A percentile compares a stretch with the other conserved stretches of the same genome.
These are phyloP conservation scores for Stictocephala bisonia DNA, from an alignment of 2,888 invertebrate genomes.

Conservation along the genomic window DNA sequence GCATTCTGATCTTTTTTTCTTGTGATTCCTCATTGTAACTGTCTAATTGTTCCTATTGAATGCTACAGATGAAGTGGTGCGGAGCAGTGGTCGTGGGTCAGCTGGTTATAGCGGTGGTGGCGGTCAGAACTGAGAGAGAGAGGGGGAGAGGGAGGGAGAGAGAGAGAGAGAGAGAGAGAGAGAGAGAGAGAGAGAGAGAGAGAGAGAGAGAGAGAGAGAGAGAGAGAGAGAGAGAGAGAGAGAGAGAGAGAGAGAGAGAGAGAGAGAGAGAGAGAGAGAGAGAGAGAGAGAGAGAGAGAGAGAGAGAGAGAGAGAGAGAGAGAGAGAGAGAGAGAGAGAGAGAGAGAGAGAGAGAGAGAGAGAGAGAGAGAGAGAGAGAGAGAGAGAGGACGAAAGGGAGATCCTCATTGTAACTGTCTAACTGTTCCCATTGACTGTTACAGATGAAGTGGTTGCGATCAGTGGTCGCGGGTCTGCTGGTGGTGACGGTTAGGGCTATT, in stretches of 20 bases:
- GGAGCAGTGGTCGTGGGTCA: too few relatives aligned
- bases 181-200: background rate
- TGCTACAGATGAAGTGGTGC: too few relatives aligned
- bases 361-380: slow-evolving; percentile 21
- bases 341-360: slow-evolving; percentile 21
- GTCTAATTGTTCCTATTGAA: too few relatives aligned
- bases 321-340: slow-evolving; percentile 21
- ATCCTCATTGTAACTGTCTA: too few relatives aligned
- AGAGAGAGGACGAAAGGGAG: background rate
- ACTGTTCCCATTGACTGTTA: too few relatives aligned
- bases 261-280: background rate
- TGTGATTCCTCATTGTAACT: too few relatives aligned
- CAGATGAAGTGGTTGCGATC: slow-evolving; percentile 57
- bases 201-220: background rate
- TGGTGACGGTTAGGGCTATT: slow-evolving; percentile 69
- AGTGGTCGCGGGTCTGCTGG: slow-evolving; percentile 59
- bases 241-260: background rate
- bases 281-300: slow-evolving; percentile 21
- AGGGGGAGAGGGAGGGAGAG: background rate
- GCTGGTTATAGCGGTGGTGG: too few relatives aligned
- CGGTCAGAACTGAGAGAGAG: too few relatives aligned
- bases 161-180: background rate
- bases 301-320: slow-evolving; percentile 19
- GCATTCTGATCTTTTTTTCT: too few relatives aligned
- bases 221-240: background rate